phyloP scores from a whole-genome alignment of 1,140 invertebrate species.

The Procambarus clarkii region DNA sequence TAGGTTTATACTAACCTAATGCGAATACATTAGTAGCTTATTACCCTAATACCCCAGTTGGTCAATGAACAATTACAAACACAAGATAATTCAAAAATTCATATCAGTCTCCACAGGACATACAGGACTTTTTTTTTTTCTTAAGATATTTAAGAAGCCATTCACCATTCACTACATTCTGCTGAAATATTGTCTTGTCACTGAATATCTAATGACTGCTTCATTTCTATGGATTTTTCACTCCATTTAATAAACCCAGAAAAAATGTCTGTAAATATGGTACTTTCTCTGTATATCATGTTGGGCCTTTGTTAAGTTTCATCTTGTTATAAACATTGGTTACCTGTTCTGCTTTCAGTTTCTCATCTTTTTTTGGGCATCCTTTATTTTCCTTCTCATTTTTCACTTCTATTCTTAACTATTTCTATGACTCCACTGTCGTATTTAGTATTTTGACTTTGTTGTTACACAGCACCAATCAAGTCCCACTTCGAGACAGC shows the following conservation, averaged over 20 bases:
- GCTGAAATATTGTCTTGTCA: slow-evolving; percentile 20
- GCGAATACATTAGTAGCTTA: slow-evolving; percentile 39
- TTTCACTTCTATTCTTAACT: slow-evolving; percentile 34
- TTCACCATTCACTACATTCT: slow-evolving; percentile 29
- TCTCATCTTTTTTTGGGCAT: slow-evolving; percentile 11
- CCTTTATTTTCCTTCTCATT: slow-evolving; percentile 36
- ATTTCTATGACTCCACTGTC: slow-evolving; percentile 64
- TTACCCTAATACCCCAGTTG: slow-evolving; percentile 22
- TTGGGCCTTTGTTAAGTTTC: background rate
- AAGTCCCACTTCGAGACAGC: slow-evolving; percentile 41
- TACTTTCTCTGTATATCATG: background rate
- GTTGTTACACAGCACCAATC: slow-evolving; percentile 51
- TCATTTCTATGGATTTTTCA: background rate
- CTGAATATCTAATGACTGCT: background rate
- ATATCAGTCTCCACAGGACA: slow-evolving; percentile 37
- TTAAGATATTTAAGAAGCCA: slow-evolving; percentile 32
- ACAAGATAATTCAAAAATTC: slow-evolving; percentile 21
- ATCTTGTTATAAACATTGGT: background rate
- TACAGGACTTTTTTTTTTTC: slow-evolving; percentile 8
- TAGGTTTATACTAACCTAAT: slow-evolving; percentile 39
- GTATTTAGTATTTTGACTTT: slow-evolving; percentile 33
- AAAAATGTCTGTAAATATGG: background rate
- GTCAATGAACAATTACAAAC: slow-evolving; percentile 35
- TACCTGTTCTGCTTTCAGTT: slow-evolving; percentile 3
- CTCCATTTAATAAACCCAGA: background rate